A percentile compares a stretch with the other conserved stretches of the same genome.
These are phyloP conservation scores for Acanthosepion esculentum DNA, from an alignment of 2,888 invertebrate genomes.

Conservation along the genomic window DNA sequence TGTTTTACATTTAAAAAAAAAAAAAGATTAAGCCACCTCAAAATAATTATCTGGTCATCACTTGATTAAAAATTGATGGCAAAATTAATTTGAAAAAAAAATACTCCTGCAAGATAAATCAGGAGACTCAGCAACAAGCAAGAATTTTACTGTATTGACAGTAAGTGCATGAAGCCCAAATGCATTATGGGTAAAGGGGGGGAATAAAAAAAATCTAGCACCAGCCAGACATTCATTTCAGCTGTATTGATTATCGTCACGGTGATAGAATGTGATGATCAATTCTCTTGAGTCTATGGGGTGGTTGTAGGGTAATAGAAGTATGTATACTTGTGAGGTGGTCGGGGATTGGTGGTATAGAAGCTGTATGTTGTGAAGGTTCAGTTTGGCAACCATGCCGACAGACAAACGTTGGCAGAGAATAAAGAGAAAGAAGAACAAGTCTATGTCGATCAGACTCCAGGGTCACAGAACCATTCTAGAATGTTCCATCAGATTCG, in stretches of 20 bases:
- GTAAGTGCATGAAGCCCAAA: no score
- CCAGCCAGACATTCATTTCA: no score
- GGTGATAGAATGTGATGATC: background rate
- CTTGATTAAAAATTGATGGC: no score
- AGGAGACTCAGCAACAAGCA: no score
- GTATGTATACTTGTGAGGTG: background rate
- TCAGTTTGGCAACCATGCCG: background rate
- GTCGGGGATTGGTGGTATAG: background rate
- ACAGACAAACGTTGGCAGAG: no score
- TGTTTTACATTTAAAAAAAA: no score
- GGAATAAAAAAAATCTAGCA: background rate
- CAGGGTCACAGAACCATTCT: background rate
- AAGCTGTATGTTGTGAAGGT: background rate
- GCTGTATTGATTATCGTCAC: background rate
- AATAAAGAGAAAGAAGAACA: background rate
- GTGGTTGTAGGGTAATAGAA: background rate
- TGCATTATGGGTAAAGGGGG: no score
- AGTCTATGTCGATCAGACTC: background rate
- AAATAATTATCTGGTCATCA: no score
- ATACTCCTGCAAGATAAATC: no score
- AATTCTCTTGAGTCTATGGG: background rate
- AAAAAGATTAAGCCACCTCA: no score
- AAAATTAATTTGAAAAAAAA: no score
- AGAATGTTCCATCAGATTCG: background rate
- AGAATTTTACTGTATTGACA: no score